phyloP scores from a whole-genome alignment of 37 sponge, comb jelly and placozoan species.

The Mnemiopsis leidyi region DNA sequence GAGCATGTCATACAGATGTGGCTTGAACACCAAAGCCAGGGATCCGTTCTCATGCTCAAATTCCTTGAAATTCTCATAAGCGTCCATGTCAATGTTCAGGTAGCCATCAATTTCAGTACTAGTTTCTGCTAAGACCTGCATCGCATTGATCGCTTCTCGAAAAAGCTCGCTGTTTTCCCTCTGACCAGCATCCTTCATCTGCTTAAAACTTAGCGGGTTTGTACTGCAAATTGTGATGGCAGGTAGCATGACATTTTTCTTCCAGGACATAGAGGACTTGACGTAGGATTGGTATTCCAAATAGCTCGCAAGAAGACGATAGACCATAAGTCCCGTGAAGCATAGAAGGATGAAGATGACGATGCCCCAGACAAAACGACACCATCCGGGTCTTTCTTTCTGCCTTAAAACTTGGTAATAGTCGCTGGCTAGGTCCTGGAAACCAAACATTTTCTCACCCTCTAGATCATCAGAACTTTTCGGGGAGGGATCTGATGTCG shows the following conservation, averaged over 20 bases:
- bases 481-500: too few relatives aligned
- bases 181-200: neutral
- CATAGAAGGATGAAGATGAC: neutral
- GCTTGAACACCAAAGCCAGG: neutral
- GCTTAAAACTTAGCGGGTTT: neutral
- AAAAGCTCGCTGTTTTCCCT: neutral
- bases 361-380: neutral
- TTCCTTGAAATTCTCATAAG: neutral
- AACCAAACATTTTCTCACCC: neutral
- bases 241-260: slow-evolving; percentile 32
- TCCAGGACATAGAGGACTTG: neutral
- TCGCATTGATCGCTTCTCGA: neutral
- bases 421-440: slow-evolving; percentile 58
- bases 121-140: neutral
- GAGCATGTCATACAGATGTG: neutral
- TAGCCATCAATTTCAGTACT: neutral
- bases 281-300: slow-evolving; percentile 14
- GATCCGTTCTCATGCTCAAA: slow-evolving; percentile 24
- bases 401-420: slow-evolving; percentile 30
- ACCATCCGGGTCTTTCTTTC: neutral
- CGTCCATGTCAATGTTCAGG: neutral
- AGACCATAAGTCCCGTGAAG: slow-evolving; percentile 52
- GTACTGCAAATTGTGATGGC: slow-evolving; percentile 50
- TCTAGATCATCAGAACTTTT: neutral
- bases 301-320: neutral